Base-by-base conservation (phyloP, 2,113 vertebrate species). In the Aphyosemion australe region DNA sequence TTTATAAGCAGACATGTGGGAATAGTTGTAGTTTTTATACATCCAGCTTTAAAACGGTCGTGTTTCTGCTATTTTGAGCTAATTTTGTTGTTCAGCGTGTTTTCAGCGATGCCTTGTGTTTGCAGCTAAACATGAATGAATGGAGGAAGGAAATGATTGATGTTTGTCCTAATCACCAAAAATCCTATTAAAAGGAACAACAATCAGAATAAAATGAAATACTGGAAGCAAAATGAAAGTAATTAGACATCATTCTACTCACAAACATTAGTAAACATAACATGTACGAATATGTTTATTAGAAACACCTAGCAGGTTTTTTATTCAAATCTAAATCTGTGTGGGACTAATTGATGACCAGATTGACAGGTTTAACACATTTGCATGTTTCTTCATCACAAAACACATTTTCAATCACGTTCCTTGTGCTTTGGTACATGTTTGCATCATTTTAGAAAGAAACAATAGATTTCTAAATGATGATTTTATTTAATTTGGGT, bases 401-500 rank as follows among this genome's bases (percentile, higher is more conserved):
- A 46, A 43, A 11, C 26, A 19, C 58, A 32, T 34, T 62, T 70
- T 70, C 14, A 41, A 49, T 70, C 61, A 45, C 15, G 43, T 11
- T 55, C 69, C n/a, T 47, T 56, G 50, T 64, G 71, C 49, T 51
- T 12, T 69, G 20, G 20, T 46, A 34, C 52, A 52, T 57, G 51
- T 66, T 77, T 64, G 55, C 62, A 79, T 59, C 73, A 72, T 57
- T 70, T 82, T 48, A 67, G 69, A 78, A 26, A 18, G 43, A 34
- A 8, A 37, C 34, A 37, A 10, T 37, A 37, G 34, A 37, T 37
- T 37, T 37, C 55, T 50, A 67, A 78, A 72, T 20, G 42, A 53
- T 85, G 68, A 79, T 79, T 70, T 74, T 73, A 65, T 79, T 78
- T 78, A 32, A 74, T 79, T 70, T 72, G 67, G 68, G 68, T 67